Evolutionary conservation across 2,888 invertebrate genomes (phyloP).

Genomic region (Hypomecis atomaria): DNA sequence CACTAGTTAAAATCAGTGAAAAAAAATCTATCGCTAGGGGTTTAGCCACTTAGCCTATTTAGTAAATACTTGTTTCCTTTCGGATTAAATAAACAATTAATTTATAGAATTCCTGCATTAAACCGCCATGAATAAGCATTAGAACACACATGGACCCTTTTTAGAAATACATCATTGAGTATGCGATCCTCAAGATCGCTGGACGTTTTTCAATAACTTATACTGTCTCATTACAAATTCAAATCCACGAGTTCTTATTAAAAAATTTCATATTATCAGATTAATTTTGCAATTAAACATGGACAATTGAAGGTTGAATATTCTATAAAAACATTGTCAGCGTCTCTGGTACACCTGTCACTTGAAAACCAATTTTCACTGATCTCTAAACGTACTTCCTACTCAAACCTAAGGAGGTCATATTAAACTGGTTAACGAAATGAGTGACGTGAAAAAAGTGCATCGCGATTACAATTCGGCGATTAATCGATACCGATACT

Average conservation of each 20-base stretch:
- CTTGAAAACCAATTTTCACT: conserved; percentile 33
- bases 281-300: conserved; percentile 53
- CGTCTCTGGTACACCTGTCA: conserved; percentile 48
- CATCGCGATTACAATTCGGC: conserved; percentile 45
- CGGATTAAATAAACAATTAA: conserved; percentile 32
- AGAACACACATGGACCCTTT: conserved; percentile 24
- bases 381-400: conserved; percentile 14
- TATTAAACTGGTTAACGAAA: conserved; percentile 37
- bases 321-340: conserved; percentile 40
- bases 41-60: neutral
- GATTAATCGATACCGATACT: conserved; percentile 58
- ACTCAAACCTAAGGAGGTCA: conserved; percentile 33
- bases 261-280: conserved; percentile 50
- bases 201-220: conserved; percentile 25
- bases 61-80: neutral
- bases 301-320: conserved; percentile 54
- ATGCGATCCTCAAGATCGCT: neutral
- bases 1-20: too few relatives aligned
- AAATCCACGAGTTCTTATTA: conserved; percentile 42
- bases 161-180: conserved; percentile 18
- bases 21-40: too few relatives aligned
- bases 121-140: conserved; percentile 29
- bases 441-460: conserved; percentile 44
- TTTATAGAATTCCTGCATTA: conserved; percentile 36
- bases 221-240: conserved; percentile 45